phyloP scores from a whole-genome alignment of 2,113 vertebrate genomes.

The Albula goreensis region DNA sequence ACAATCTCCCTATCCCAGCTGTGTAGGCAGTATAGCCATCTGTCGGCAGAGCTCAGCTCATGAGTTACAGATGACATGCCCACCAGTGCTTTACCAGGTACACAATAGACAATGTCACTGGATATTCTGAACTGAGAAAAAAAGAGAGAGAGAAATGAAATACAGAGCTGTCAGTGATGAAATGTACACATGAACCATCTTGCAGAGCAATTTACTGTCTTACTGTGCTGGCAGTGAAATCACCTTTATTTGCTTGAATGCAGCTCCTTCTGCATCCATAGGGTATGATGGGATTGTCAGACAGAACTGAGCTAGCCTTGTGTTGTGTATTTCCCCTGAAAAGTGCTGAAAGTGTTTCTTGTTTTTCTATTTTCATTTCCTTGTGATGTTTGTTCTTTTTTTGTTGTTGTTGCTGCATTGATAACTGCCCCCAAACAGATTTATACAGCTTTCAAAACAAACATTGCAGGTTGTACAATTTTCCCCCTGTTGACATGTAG shows the following conservation, averaged over 20 bases:
- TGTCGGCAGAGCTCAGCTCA: no score
- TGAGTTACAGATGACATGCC: no score
- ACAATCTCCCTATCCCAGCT: no score
- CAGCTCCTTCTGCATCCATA: background rate
- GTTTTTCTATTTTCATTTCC: background rate
- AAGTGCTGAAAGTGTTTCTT: background rate
- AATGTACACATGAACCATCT: background rate
- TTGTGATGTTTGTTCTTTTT: background rate
- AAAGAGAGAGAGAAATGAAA: no score
- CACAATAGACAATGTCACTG: no score
- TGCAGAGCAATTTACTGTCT: background rate
- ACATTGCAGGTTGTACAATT: background rate
- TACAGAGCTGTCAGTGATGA: no score
- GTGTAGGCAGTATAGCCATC: no score
- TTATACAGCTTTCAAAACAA: background rate
- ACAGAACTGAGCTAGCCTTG: background rate
- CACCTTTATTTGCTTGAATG: background rate
- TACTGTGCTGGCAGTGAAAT: background rate
- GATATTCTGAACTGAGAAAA: no score
- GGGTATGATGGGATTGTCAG: no score
- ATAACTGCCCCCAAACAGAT: background rate
- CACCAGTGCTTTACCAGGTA: no score
- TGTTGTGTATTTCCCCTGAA: background rate
- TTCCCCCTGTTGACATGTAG: background rate
- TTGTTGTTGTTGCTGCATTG: background rate